These are phyloP conservation scores for Manacus vitellinus DNA, from an alignment of 2,113 vertebrate genomes.

Conservation along the genomic window DNA sequence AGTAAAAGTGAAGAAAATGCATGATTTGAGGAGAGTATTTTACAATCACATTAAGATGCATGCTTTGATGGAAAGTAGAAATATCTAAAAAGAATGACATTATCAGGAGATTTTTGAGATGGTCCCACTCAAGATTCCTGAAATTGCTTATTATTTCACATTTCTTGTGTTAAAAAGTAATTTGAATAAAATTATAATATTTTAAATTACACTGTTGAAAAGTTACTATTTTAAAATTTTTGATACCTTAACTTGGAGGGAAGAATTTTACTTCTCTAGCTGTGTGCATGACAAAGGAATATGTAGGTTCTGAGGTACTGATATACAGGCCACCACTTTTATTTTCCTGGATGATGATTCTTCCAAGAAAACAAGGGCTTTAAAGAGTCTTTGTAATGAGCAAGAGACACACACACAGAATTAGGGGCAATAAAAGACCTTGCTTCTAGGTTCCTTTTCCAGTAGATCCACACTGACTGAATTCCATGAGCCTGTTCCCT, in stretches of 20 bases:
- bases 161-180: background rate
- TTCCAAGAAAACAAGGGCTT: background rate
- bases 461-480: background rate
- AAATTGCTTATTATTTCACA: background rate
- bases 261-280: background rate
- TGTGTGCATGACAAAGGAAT: background rate
- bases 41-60: background rate
- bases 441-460: background rate
- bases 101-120: background rate
- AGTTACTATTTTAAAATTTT: background rate
- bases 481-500: background rate
- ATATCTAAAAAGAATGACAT: background rate
- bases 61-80: background rate
- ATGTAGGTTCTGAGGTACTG: background rate
- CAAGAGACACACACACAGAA: rapidly evolving
- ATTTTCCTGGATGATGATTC: background rate
- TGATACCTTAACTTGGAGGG: background rate
- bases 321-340: background rate
- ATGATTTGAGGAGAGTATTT: background rate
- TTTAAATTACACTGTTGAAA: background rate
- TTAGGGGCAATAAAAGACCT: background rate
- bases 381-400: background rate
- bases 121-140: background rate
- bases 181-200: background rate
- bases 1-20: background rate